Evolutionary conservation across 2,113 vertebrate genomes (phyloP).

Genomic region (Oryzias melastigma): DNA sequence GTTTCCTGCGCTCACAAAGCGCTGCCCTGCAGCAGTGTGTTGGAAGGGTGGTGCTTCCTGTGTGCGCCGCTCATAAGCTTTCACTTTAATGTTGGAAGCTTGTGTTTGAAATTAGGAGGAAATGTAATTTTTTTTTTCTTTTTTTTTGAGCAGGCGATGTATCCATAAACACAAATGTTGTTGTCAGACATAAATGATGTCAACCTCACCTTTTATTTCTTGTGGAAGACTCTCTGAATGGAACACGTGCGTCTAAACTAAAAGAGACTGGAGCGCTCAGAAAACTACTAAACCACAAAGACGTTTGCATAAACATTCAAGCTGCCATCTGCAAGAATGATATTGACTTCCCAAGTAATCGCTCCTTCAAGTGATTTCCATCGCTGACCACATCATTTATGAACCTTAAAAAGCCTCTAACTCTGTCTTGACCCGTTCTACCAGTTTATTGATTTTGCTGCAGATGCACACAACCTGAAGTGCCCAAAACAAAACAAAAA

Average conservation of each 20-base stretch:
- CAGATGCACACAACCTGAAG: conserved; percentile 11
- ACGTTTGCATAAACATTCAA: conserved; percentile 11
- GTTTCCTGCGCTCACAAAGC: conserved; percentile 22
- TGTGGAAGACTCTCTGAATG: too few relatives aligned
- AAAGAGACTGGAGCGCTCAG: conserved; percentile 1
- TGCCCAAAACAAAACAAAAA: conserved; percentile 12
- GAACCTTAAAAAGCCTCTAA: conserved; percentile 37
- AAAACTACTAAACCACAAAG: conserved; percentile 11
- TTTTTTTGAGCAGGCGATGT: not conserved
- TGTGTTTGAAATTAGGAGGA: not conserved
- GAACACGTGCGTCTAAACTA: not conserved
- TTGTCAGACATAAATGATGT: not conserved
- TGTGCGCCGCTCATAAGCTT: not conserved
- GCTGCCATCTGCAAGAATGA: conserved; percentile 30
- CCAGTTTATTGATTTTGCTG: conserved; percentile 37
- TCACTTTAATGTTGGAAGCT: conserved; percentile 8
- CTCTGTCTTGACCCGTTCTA: conserved; percentile 24
- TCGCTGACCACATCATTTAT: conserved; percentile 36
- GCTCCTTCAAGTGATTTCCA: conserved; percentile 43
- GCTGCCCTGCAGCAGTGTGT: conserved; percentile 17
- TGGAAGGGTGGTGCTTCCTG: not conserved
- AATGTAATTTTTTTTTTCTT: not conserved
- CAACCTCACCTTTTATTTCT: not conserved
- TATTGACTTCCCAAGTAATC: conserved; percentile 40
- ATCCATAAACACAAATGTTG: not conserved